Percentiles rank a stretch among this genome's conserved stretches.
phyloP scores from a whole-genome alignment of 2,113 vertebrate genomes.

The Rhea pennata region DNA sequence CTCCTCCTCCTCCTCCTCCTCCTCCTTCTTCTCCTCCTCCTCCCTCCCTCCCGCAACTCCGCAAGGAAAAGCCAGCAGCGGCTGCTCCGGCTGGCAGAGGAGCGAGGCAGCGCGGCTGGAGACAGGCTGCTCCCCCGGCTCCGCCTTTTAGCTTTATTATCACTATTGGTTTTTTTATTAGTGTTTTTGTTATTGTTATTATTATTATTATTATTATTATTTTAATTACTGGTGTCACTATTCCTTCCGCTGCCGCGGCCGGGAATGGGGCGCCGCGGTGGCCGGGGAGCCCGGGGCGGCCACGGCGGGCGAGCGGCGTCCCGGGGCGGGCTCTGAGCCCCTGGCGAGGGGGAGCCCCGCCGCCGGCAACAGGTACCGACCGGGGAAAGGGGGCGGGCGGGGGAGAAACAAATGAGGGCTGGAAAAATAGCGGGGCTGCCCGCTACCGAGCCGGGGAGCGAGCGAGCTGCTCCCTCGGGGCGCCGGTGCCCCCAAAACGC shows the following conservation, averaged over 20 bases:
- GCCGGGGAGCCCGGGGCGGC: conserved; percentile 1
- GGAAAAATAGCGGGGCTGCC: not conserved
- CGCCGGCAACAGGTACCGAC: conserved; percentile 37
- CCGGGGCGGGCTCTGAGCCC: conserved; percentile 41
- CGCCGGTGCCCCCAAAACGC: not conserved
- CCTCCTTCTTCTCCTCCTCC: not conserved
- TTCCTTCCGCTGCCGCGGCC: not conserved
- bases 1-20: not conserved
- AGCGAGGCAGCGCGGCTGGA: not conserved
- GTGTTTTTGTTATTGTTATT: too few relatives aligned
- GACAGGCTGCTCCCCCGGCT: not conserved
- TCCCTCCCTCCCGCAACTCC: conserved; percentile 5
- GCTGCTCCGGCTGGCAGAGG: not conserved
- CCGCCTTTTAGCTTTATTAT: not conserved
- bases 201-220: too few relatives aligned
- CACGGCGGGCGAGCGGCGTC: not conserved
- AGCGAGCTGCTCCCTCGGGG: not conserved
- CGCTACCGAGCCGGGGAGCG: not conserved
- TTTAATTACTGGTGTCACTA: not conserved
- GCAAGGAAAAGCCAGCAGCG: conserved; percentile 29
- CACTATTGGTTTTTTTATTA: too few relatives aligned
- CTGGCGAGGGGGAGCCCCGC: not conserved
- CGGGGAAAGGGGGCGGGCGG: not conserved
- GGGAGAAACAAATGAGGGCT: not conserved
- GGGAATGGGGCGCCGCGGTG: conserved; percentile 10